Conservation (phyloP, 1,140 invertebrate genomes). For the Drosophila willistoni region DNA sequence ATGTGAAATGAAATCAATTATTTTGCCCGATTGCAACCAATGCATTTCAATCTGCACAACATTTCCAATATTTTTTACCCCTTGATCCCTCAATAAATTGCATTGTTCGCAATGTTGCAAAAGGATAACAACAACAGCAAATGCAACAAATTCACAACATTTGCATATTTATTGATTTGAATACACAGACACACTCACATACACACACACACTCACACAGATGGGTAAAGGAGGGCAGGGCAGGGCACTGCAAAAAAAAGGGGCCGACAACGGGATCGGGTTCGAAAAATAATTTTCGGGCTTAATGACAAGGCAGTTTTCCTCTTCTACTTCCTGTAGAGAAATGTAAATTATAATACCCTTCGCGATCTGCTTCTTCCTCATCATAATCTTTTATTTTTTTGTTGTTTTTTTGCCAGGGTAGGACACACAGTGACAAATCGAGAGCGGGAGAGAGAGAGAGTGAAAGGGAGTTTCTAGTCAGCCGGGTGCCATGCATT, state of each 20-base stretch:
- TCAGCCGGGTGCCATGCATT: conserved; percentile 30
- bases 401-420: conserved; percentile 37
- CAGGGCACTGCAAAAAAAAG: background rate
- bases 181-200: conserved; percentile 6
- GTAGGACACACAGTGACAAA: conserved; percentile 42
- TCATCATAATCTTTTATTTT: conserved; percentile 71
- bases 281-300: conserved; percentile 11
- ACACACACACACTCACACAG: no score
- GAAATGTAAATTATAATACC: conserved; percentile 71
- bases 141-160: conserved; percentile 52
- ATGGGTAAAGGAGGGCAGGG: background rate
- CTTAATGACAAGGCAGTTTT: conserved; percentile 63
- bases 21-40: conserved; percentile 58
- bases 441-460: conserved; percentile 14
- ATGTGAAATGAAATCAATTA: conserved; percentile 67
- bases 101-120: conserved; percentile 72
- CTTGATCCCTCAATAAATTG: conserved; percentile 27
- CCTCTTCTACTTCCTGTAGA: conserved; percentile 26
- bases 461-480: background rate
- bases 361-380: conserved; percentile 49
- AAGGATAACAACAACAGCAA: conserved; percentile 62
- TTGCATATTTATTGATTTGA: conserved; percentile 79
- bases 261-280: background rate
- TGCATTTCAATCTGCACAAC: conserved; percentile 25
- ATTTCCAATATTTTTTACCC: background rate